These are phyloP conservation scores for Xenus cinereus DNA, from an alignment of 2,113 vertebrate genomes.

Conservation along the genomic window DNA sequence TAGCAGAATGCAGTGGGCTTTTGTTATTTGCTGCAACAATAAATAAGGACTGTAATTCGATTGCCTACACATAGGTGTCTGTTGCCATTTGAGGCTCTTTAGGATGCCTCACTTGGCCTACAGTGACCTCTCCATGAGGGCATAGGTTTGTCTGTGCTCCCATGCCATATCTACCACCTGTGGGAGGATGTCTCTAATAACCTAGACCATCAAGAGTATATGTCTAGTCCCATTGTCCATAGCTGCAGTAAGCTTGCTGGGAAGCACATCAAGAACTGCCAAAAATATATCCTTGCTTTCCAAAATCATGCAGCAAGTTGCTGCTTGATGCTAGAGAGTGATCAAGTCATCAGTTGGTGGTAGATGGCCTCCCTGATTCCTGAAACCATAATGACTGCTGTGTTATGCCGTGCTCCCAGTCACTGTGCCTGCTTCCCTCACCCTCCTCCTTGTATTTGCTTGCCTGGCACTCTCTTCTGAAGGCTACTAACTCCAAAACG, in stretches of 20 bases:
- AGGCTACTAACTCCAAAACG: neutral
- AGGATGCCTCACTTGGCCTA: neutral
- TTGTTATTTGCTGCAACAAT: rapidly evolving
- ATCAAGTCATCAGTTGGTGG: neutral
- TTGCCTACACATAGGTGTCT: neutral
- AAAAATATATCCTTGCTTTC: neutral
- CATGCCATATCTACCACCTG: neutral
- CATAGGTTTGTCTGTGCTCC: neutral
- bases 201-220: rapidly evolving
- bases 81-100: neutral
- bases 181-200: neutral
- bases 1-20: rapidly evolving
- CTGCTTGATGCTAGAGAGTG: neutral
- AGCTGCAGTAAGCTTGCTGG: neutral
- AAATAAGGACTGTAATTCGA: neutral
- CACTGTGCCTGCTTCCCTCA: neutral
- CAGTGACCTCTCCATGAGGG: neutral
- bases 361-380: neutral
- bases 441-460: neutral
- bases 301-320: neutral
- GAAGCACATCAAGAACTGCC: neutral
- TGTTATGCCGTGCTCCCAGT: neutral
- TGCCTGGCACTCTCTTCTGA: neutral
- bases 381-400: neutral
- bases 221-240: rapidly evolving